Evolutionary conservation across 2,113 vertebrate species (phyloP), one percentile per base, ranked within the genome.

Genomic region (Ciconia boyciana): DNA sequence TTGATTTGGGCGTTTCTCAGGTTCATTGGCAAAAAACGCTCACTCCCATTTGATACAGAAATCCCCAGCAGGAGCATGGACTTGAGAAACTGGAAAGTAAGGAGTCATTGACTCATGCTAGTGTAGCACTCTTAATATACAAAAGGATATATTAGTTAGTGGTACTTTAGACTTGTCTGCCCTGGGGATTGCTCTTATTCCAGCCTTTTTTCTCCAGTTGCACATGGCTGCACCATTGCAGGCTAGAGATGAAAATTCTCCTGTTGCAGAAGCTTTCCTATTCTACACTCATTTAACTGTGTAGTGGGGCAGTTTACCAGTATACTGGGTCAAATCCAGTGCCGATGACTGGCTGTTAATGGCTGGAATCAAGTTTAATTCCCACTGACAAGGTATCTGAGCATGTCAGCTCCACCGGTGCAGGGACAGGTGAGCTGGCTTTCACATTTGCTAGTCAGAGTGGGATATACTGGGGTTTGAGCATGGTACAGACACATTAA

Each of bases 281-380:
- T n/a, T 87, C 41, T 62, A 29, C 16, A 16, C 16, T 90, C 7
- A 3, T 87, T 78, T 90, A 69, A 87, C 43, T 75, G 3, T 29
- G 41, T 46, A 31, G 32, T 36, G 32, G 16, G 32, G 19, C 26
- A 31, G 51, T 57, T 68, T 46, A 19, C 43, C n/a, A 48, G 52
- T 10, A 29, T n/a, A 36, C 49, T 46, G 74, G 36, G 28, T 75
- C 17, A 95, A 70, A 80, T 76, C 54, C 66, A 66, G n/a, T 44
- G 29, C 44, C 68, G 90, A 7, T 66, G 75, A 48, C 62, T 91
- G 93, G 39, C 24, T 68, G 26, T 83, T 70, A 85, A 93, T 28
- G 75, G 84, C 96, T 97, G 94, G 89, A 95, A 93, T 96, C 8
- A 68, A 94, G 82, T 89, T 87, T 54, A 94, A 79, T 96, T 96